Base-by-base conservation (phyloP, 2,113 vertebrate species). In the Colinus virginianus region DNA sequence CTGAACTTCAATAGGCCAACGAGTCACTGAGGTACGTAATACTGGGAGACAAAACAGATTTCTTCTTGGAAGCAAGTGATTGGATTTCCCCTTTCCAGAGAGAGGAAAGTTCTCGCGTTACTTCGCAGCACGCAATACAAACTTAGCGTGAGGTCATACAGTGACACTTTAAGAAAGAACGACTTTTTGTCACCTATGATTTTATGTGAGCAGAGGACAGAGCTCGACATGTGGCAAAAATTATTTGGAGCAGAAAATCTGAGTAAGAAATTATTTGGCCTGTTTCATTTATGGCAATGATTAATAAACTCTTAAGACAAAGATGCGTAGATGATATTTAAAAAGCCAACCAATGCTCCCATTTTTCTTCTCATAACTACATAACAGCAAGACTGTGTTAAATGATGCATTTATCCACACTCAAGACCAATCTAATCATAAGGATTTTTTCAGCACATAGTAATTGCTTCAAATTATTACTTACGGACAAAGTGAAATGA, bases 261-360 rank as follows among this genome's bases (percentile, higher is more conserved):
- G 68, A 85, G 58, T 49, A 82, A 72, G 55, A 84, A 81, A 87
- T 84, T 78, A 78, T 71, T 45, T 68, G 30, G 6, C 59, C 20
- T 48, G 53, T 49, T 90, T 62, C 48, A 64, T 59, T 92, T 42
- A 64, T n/a, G 30, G 43, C 49, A 69, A 49, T 26, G 18, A 87
- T 82, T 62, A 88, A 77, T 58, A 69, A 84, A 76, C 55, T 82
- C 45, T 58, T 36, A 43, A 64, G 78, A 71, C 40, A 75, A 80
- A 79, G 87, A 8, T 18, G 3, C 38, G 62, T 25, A 42, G 53
- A 49, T 45, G 23, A 23, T 28, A 59, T 61, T 38, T 88, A 74
- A 59, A 16, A 74, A 53, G 40, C 11, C 55, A 82, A 62, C 69
- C 30, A 92, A 76, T 40, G 13, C 28, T 22, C 45, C 7, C 84